These are phyloP conservation scores for Sycophaga agraensis DNA, from an alignment of 1,140 invertebrate genomes.

Conservation along the genomic window DNA sequence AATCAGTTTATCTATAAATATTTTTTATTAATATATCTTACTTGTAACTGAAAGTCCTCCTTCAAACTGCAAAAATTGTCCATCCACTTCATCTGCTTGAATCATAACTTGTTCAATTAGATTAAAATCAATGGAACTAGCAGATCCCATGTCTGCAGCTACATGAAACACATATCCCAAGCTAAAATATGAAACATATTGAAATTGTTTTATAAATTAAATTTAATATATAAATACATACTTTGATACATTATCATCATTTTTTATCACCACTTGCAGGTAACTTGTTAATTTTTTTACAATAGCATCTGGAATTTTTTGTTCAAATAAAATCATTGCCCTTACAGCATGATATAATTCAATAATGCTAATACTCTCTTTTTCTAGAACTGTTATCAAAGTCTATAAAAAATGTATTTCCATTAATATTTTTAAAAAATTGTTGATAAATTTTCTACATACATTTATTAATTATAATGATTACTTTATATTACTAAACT, in stretches of 20 bases:
- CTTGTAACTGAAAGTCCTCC: constrained; percentile 73
- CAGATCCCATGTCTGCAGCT: constrained; percentile 65
- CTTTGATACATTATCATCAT: constrained; percentile 75
- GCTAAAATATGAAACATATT: constrained; percentile 38
- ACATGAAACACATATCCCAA: constrained; percentile 84
- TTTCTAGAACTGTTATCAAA: constrained; percentile 50
- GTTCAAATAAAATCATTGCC: constrained; percentile 46
- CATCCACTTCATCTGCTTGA: constrained; percentile 94
- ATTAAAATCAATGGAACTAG: constrained; percentile 73
- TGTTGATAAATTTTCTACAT: no score
- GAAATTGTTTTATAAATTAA: not conserved
- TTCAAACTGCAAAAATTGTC: constrained; percentile 87
- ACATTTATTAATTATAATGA: not conserved
- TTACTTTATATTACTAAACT: no score
- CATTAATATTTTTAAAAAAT: no score
- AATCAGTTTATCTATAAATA: not conserved
- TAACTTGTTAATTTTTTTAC: constrained; percentile 66
- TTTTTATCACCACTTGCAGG: constrained; percentile 70
- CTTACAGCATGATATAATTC: constrained; percentile 57
- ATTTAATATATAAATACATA: constrained; percentile 38
- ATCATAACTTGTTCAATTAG: constrained; percentile 88
- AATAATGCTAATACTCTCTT: constrained; percentile 51
- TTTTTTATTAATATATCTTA: constrained; percentile 36
- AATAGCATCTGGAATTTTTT: constrained; percentile 52
- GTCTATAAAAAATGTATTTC: constrained; percentile 46